Base-by-base conservation (phyloP, 2,797 vertebrate genomes). In the Chiroxiphia lanceolata region DNA sequence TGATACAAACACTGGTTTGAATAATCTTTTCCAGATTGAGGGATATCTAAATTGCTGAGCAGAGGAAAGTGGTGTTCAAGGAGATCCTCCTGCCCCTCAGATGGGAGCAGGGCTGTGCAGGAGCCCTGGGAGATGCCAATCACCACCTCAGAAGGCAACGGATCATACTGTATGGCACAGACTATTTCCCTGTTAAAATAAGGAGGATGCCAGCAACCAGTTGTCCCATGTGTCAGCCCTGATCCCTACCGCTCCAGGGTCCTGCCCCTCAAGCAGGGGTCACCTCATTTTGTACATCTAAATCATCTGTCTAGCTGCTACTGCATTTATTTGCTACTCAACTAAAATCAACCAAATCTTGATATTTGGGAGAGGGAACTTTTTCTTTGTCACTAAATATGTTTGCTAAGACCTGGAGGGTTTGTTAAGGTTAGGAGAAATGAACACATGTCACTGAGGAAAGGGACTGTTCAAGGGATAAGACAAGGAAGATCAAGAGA, bases 21-120 rank as follows among this genome's bases (percentile, higher is more conserved):
- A 56, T 94, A 91, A 96, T 93, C 45, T 57, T 85, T 94, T 93
- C 90, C 95, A 91, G 81, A 26, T 38, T 65, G 42, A 92, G 54
- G 7, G 50, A 48, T 91, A 36, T 79, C 59, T 93, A 82, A 88
- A 36, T 11, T 44, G 14, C 45, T 47, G 40, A 42, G 53, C 72
- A 78, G 70, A 63, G n/a, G 26, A 83, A 93, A 60, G 29, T 1
- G 0, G 29, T 70, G 40, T 50, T 34, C 0, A 0, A 60, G 44
- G 20, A 67, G 31, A 6, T 53, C 15, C 53, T 61, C 33, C 57
- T 82, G 44, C 56, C 38, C 51, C 29, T 94, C 3, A 2, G 36
- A 45, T 65, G n/a, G 70, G 64, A 72, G n/a, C 1, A 0, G 31
- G 40, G 44, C 48, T 59, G 15, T 54, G 31, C 68, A 29, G 22